phyloP scores from a whole-genome alignment of 2,113 vertebrate genomes.

The Lipotes vexillifer region DNA sequence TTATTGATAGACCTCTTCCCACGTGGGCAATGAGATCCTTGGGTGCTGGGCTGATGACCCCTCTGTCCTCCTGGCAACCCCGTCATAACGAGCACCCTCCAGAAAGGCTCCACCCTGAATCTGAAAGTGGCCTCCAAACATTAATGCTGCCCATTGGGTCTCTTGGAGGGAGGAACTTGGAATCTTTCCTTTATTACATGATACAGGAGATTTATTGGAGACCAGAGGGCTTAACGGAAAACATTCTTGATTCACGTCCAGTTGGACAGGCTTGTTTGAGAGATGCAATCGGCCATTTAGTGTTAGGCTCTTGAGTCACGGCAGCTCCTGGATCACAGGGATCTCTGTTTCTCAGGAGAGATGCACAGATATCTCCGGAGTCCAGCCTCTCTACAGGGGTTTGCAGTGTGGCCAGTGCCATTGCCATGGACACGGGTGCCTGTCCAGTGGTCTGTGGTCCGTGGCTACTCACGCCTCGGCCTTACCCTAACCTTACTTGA shows the following conservation, averaged over 20 bases:
- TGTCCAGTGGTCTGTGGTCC: background rate
- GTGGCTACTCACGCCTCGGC: accelerated
- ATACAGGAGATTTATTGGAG: slow-evolving; percentile 8
- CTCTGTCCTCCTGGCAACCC: background rate
- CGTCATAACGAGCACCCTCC: background rate
- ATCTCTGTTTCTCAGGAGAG: background rate
- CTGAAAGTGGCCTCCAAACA: background rate
- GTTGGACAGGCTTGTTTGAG: background rate
- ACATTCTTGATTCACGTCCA: background rate
- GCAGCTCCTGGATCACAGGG: background rate
- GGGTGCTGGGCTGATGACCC: accelerated
- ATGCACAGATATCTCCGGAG: background rate
- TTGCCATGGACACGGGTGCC: accelerated
- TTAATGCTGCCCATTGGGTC: background rate
- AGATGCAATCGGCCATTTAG: background rate
- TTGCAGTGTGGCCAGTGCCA: background rate
- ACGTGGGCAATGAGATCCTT: background rate
- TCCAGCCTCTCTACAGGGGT: no score
- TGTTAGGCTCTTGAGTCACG: background rate
- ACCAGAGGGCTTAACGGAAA: slow-evolving; percentile 23
- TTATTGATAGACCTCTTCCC: background rate
- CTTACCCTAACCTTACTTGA: background rate
- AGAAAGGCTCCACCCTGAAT: background rate
- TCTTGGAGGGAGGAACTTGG: background rate
- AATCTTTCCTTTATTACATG: background rate